Conservation (phyloP, 1,140 invertebrate species). For the Cotesia chilonis region DNA sequence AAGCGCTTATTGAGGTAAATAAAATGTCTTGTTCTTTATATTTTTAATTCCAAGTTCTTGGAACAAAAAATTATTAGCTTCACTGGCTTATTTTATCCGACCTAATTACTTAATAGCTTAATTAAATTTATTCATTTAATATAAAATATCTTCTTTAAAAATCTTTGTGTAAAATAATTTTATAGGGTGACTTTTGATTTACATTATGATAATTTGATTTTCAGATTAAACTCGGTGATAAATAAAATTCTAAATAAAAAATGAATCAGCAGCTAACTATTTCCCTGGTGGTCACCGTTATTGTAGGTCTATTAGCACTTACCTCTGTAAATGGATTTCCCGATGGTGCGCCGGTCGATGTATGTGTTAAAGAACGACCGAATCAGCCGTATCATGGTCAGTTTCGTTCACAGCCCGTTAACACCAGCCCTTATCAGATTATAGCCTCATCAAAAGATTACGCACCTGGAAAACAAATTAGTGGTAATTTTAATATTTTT, state of each 20-base stretch:
- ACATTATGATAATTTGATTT: too few species aligned
- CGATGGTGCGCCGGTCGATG: slow-evolving; percentile 79
- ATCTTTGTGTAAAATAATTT: too few species aligned
- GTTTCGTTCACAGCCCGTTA: slow-evolving; percentile 70
- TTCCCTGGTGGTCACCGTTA: slow-evolving; percentile 34
- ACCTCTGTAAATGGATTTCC: slow-evolving; percentile 67
- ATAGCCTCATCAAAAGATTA: slow-evolving; percentile 71
- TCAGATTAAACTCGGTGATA: neutral
- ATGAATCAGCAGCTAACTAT: slow-evolving; percentile 32
- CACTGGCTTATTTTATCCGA: too few species aligned
- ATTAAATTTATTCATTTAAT: too few species aligned
- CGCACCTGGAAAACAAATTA: slow-evolving; percentile 72
- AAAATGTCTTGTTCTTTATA: too few species aligned
- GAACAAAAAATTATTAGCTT: too few species aligned
- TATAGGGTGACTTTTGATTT: too few species aligned
- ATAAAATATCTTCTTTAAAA: too few species aligned
- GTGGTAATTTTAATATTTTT: slow-evolving; percentile 61
- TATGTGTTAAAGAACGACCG: slow-evolving; percentile 75
- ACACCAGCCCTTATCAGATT: slow-evolving; percentile 73
- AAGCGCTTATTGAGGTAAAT: neutral
- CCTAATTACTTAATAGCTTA: too few species aligned
- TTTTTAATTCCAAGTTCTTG: too few species aligned
- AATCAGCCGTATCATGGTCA: slow-evolving; percentile 81
- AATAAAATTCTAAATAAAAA: neutral
- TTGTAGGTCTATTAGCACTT: slow-evolving; percentile 39